A percentile compares a stretch with the other conserved stretches of the same genome.
phyloP scores from a whole-genome alignment of 2,797 vertebrate species.

The Remorina albescens region DNA sequence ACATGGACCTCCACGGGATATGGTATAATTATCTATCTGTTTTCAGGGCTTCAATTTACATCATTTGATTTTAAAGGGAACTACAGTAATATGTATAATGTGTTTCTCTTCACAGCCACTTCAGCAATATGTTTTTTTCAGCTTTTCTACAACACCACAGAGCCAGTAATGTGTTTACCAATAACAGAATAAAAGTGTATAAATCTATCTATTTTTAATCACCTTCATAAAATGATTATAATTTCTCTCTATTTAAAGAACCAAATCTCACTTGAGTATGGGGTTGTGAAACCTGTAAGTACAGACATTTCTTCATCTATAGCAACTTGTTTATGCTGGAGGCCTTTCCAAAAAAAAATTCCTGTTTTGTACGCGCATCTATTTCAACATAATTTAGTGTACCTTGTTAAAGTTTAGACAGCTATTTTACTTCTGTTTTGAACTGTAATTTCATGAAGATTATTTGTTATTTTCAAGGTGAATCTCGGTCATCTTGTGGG shows the following conservation, averaged over 20 bases:
- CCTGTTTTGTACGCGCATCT: no score
- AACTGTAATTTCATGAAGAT: no score
- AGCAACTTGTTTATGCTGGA: not conserved
- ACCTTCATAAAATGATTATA: not conserved
- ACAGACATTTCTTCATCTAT: not conserved
- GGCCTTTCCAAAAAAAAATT: not conserved
- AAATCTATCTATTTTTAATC: not conserved
- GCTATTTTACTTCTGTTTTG: no score
- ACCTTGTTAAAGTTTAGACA: no score
- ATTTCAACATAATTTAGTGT: no score
- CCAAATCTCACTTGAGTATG: slow-evolving; percentile 64
- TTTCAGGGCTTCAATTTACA: not conserved
- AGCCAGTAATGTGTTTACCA: slow-evolving; percentile 48
- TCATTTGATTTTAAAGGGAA: not conserved
- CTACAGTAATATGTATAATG: not conserved
- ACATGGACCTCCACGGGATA: slow-evolving; percentile 16
- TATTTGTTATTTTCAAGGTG: slow-evolving; percentile 24
- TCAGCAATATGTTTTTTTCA: slow-evolving; percentile 73
- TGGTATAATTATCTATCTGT: slow-evolving; percentile 23
- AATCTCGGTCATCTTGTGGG: not conserved
- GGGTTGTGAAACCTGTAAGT: slow-evolving; percentile 67
- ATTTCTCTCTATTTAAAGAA: slow-evolving; percentile 52
- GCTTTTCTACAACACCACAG: slow-evolving; percentile 58
- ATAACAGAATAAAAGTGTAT: not conserved
- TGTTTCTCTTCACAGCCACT: slow-evolving; percentile 8